These are phyloP conservation scores for Amyelois transitella DNA, from an alignment of 1,140 invertebrate species.

Conservation along the genomic window DNA sequence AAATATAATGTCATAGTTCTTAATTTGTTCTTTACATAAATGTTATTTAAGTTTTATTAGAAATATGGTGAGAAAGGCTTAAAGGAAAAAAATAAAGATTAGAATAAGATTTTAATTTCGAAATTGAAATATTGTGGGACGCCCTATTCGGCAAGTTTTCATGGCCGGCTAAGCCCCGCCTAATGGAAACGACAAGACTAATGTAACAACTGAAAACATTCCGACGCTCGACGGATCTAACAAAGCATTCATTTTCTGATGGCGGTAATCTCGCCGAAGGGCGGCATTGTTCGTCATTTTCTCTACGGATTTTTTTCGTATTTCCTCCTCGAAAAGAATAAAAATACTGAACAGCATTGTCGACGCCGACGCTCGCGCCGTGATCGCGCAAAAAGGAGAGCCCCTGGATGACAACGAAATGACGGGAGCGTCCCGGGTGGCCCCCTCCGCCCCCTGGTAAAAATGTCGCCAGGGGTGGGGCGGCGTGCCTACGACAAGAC, in stretches of 20 bases:
- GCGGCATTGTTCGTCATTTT: constrained; percentile 69
- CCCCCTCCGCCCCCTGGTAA: constrained; percentile 48
- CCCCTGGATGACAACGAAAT: constrained; percentile 70
- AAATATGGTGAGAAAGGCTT: too few relatives aligned
- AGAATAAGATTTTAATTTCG: constrained; percentile 20
- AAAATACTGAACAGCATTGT: constrained; percentile 72
- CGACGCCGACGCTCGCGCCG: constrained; percentile 60
- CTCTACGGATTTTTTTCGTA: constrained; percentile 56
- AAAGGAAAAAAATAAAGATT: not conserved
- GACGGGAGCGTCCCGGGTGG: constrained; percentile 62
- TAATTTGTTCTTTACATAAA: too few relatives aligned
- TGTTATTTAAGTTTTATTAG: too few relatives aligned
- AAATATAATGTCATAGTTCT: too few relatives aligned
- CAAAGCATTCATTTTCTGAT: constrained; percentile 73
- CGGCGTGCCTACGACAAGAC: constrained; percentile 66
- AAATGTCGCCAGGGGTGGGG: constrained; percentile 58
- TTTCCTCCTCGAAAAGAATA: constrained; percentile 66
- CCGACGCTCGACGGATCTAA: constrained; percentile 60
- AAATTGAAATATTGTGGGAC: constrained; percentile 57
- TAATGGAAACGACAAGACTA: constrained; percentile 69
- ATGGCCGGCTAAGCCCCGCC: constrained; percentile 36
- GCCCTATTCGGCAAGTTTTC: constrained; percentile 48
- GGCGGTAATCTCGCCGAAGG: constrained; percentile 70
- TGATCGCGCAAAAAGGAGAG: constrained; percentile 67
- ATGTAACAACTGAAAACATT: constrained; percentile 67